phyloP scores from a whole-genome alignment of 2,113 vertebrate genomes.

The Carassius auratus region DNA sequence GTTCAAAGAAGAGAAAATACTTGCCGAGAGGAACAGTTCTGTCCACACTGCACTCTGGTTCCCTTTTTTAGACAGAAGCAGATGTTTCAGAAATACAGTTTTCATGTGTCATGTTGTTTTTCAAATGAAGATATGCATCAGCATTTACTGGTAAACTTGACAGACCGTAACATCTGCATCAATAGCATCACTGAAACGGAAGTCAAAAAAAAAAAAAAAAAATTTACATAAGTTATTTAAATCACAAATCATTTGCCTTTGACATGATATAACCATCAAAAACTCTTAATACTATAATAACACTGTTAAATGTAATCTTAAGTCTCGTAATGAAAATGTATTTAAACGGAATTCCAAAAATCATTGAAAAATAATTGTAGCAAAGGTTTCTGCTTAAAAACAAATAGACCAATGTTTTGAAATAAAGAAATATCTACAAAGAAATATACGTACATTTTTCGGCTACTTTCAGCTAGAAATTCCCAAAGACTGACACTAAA shows the following conservation, averaged over 20 bases:
- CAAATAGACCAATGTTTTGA: too few relatives aligned
- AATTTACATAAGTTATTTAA: not conserved
- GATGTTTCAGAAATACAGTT: not conserved
- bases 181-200: not conserved
- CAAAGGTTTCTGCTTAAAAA: too few relatives aligned
- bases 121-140: not conserved
- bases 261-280: too few relatives aligned
- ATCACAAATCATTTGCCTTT: too few relatives aligned
- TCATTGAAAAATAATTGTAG: too few relatives aligned
- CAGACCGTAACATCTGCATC: not conserved
- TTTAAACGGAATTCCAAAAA: not conserved
- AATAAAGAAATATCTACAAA: too few relatives aligned
- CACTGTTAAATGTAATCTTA: not conserved
- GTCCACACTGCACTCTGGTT: not conserved
- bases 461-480: too few relatives aligned
- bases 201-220: not conserved
- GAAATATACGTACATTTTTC: too few relatives aligned
- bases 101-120: constrained; percentile 7
- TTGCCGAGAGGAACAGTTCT: not conserved
- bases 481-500: too few relatives aligned
- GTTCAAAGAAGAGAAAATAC: constrained; percentile 22
- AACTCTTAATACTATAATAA: not conserved
- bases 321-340: not conserved
- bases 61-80: not conserved
- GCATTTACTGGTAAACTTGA: not conserved